These are phyloP conservation scores for Xanthostigma xanthostigma DNA, from an alignment of 2,888 invertebrate genomes.

Conservation along the genomic window DNA sequence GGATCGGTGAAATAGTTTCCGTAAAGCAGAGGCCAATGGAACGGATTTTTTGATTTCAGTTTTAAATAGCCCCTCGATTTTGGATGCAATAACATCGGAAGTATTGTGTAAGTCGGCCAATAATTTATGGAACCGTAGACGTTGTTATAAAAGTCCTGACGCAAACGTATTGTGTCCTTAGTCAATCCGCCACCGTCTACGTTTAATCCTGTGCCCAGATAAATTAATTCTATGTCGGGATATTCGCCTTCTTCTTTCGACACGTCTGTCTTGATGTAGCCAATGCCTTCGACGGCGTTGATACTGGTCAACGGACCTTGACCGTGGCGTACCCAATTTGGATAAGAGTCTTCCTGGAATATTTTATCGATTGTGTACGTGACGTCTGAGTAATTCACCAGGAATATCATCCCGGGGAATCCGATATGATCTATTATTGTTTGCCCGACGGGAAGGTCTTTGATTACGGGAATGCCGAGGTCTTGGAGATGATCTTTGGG, in stretches of 20 bases:
- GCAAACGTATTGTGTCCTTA: constrained; percentile 20
- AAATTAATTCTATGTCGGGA: constrained; percentile 50
- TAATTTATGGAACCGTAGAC: constrained; percentile 30
- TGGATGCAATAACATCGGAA: constrained; percentile 42
- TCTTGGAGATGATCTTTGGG: constrained; percentile 39
- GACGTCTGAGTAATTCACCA: constrained; percentile 32
- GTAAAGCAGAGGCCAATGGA: constrained; percentile 41
- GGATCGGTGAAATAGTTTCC: constrained; percentile 39
- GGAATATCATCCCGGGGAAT: constrained; percentile 39
- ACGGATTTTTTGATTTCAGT: constrained; percentile 35
- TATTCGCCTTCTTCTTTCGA: constrained; percentile 35
- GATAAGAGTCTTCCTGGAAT: constrained; percentile 25
- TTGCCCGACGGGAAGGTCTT: constrained; percentile 49
- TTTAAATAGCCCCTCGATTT: constrained; percentile 35
- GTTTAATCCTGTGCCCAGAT: constrained; percentile 37
- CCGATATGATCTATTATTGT: constrained; percentile 53
- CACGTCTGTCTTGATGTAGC: constrained; percentile 40
- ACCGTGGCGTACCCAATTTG: constrained; percentile 29
- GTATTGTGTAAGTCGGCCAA: constrained; percentile 31
- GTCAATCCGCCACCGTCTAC: constrained; percentile 33
- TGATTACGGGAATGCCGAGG: constrained; percentile 40
- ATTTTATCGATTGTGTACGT: constrained; percentile 27
- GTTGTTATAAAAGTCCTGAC: constrained; percentile 30
- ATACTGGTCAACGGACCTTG: constrained; percentile 36
- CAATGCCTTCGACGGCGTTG: constrained; percentile 41